Percentiles rank a stretch among this genome's conserved stretches.
phyloP scores from a whole-genome alignment of 2,113 vertebrate species.

The Petrocephalus zakoni region DNA sequence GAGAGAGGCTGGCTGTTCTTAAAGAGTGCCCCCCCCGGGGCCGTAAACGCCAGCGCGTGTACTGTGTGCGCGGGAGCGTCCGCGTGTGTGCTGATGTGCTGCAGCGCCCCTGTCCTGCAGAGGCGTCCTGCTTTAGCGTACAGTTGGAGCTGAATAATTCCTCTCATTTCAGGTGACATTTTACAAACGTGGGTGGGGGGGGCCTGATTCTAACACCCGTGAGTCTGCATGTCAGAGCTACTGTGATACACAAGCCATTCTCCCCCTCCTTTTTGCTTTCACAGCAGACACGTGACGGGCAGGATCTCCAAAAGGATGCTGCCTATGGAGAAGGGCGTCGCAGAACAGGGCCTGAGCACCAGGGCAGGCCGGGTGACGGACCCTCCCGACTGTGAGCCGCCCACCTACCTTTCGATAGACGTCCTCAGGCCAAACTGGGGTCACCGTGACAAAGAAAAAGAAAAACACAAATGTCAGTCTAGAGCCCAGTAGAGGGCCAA shows the following conservation, averaged over 20 bases:
- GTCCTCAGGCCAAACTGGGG: slow-evolving; percentile 29
- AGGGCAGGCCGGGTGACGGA: slow-evolving; percentile 12
- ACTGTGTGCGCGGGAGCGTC: not conserved
- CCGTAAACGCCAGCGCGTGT: too few relatives aligned
- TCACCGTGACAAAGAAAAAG: slow-evolving; percentile 11
- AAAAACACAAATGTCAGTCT: slow-evolving; percentile 37
- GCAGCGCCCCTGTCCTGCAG: not conserved
- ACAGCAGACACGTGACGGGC: not conserved
- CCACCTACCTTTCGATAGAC: slow-evolving; percentile 25
- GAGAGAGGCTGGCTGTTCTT: not conserved
- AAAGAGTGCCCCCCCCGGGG: not conserved
- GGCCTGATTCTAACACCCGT: not conserved
- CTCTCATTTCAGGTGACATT: slow-evolving; percentile 23
- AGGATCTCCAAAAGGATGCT: not conserved
- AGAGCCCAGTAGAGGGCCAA: slow-evolving; percentile 8
- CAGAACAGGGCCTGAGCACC: not conserved
- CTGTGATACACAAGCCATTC: not conserved
- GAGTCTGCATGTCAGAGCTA: slow-evolving; percentile 4
- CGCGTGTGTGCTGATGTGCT: not conserved
- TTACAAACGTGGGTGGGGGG: slow-evolving; percentile 16
- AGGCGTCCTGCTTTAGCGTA: not conserved
- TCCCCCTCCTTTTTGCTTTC: not conserved
- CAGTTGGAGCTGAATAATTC: not conserved
- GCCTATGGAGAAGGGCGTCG: slow-evolving; percentile 5
- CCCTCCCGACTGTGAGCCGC: slow-evolving; percentile 9